Base-by-base conservation (phyloP, 1,140 invertebrate species). In the Zaprionus lachaisei region DNA sequence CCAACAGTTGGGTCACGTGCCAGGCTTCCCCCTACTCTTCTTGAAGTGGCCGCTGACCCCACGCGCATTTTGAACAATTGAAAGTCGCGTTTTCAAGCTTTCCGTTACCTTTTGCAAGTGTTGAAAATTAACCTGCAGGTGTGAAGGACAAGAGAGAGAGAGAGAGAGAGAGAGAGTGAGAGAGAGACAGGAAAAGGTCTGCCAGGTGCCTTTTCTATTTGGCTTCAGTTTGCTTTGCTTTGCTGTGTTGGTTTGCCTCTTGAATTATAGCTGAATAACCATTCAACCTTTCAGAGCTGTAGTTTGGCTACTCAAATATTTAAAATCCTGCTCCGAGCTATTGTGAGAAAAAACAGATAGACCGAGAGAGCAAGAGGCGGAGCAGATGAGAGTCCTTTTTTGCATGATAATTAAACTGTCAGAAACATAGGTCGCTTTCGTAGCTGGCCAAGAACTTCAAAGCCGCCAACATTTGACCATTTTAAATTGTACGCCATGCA, bases 401-500 rank as follows among this genome's bases (percentile, higher is more conserved):
- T 37, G 44, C 47, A 55, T 74, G 37, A 69, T 86, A 86, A 86
- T 82, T 86, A 82, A 82, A 70, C 79, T 86, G 76, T 80, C 83
- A 86, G 56, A 71, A 76, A 63, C 79, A 81, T 69, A 69, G 62
- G 22, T 63, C 38, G 31, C 12, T 31, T 41, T 38, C 68, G 15
- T 61, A 56, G 20, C 56, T 37, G 62, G 49, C n/a, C 55, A 41
- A 24, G 44, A 64, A 84, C 79, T 79, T 86, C 83, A 86, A 86
- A 85, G 83, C 63, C 20, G 22, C 63, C 20, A 24, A 24, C 47
- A 56, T 47, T 49, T 65, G 65, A 44, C 65, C 67, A 31, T 60
- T 58, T 67, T 72, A 63, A 57, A 63, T 56, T 31, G 28, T 58
- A 47, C 47, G 64, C 60, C 17, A 24, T 41, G 41, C 51, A 74